Percentiles rank a stretch among this genome's conserved stretches.
Evolutionary conservation across 2,888 invertebrate species (phyloP).

Genomic region (Schizotus pectinicornis): DNA sequence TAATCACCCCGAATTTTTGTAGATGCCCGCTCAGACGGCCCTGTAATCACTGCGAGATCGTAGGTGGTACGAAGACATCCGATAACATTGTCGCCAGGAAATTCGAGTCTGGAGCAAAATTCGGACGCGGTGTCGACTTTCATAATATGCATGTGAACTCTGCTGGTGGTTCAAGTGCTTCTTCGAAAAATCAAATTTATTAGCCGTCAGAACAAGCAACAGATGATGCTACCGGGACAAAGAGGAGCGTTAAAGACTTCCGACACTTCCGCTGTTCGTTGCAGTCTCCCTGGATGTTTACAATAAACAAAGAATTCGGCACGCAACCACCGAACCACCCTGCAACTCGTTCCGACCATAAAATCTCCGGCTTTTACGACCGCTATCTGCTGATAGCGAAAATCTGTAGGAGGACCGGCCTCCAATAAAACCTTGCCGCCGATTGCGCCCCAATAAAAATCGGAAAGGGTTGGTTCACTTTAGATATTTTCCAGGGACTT

Average conservation of each 20-base stretch:
- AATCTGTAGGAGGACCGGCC: too few species aligned
- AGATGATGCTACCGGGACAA: slow-evolving; percentile 6
- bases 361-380: too few species aligned
- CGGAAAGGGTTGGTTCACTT: too few species aligned
- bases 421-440: too few species aligned
- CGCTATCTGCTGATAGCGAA: too few species aligned
- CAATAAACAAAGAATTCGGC: too few species aligned
- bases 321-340: too few species aligned
- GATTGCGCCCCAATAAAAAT: too few species aligned
- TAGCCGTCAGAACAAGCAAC: slow-evolving; percentile 8
- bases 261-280: slow-evolving; percentile 18
- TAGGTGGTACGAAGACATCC: slow-evolving; percentile 8
- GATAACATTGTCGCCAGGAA: slow-evolving; percentile 30
- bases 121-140: slow-evolving; percentile 19
- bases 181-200: slow-evolving; percentile 23
- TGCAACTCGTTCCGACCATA: too few species aligned
- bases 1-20: too few species aligned
- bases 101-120: slow-evolving; percentile 25
- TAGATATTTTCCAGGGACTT: too few species aligned
- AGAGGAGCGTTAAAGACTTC: slow-evolving; percentile 21
- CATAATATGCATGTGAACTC: slow-evolving; percentile 19
- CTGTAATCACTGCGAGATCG: neutral
- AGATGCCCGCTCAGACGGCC: too few species aligned
- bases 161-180: slow-evolving; percentile 16
- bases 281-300: slow-evolving; percentile 8